Evolutionary conservation across 2,113 vertebrate genomes (phyloP), one percentile per base, ranked within the genome.

Genomic region (Phaethornis superciliosus): DNA sequence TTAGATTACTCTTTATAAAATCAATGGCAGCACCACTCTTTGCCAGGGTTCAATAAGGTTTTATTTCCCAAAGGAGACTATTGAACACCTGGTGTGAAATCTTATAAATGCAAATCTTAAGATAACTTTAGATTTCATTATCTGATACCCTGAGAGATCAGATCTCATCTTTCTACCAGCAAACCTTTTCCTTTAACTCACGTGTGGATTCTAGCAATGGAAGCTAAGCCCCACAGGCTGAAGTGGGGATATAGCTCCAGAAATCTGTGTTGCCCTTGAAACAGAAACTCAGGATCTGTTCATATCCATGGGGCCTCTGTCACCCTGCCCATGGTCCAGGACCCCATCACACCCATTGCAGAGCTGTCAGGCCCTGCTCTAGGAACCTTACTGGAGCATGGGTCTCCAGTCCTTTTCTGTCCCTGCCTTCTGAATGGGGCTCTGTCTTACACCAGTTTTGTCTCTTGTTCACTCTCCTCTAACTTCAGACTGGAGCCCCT

Each of bases 101-200:
- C 62, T 88, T 71, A 54, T 10, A 81, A 96, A 92, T 42, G 67
- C 27, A 84, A 76, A 95, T 87, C 44, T 90, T 60, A 60, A 78
- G 35, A 42, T 15, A 79, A 65, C 4, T 94, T 85, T 71, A 81
- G 51, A 90, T 93, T 81, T 94, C 56, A 92, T 92, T 94, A 84
- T 81, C 72, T 95, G 72, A 90, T 93, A 79, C 28, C 33, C 52
- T 62, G 93, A 65, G 6, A 78, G 64, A 88, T 75, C 18, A 59
- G 47, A 72, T 90, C 51, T 91, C 52, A 56, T 83, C 51, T 80
- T 90, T 71, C 56, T 63, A 51, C 24, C 16, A 78, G 64, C 33
- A 93, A 80, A 59, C 13, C 5, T 58, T 46, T 20, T 32, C 27
- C 7, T 55, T 63, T 84, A 78, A 84, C 74, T 88, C 20, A 33